phyloP scores from a whole-genome alignment of 2,113 vertebrate species.

The Tachysurus fulvidraco region DNA sequence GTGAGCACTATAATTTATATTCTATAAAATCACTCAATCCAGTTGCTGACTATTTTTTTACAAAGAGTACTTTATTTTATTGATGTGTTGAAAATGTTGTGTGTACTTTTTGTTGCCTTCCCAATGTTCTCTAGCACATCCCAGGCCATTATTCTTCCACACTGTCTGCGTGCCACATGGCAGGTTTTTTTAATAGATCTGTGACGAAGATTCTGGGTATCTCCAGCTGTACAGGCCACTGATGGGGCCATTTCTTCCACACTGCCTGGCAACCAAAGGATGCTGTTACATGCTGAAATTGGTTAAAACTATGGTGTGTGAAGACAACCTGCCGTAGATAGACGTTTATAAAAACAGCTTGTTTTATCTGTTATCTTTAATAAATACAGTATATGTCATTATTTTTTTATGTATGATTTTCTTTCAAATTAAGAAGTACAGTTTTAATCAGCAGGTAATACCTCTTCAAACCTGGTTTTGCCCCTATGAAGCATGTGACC shows the following conservation, averaged over 20 bases:
- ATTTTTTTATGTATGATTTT: background rate
- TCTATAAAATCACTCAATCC: background rate
- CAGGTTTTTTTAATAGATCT: constrained; percentile 65
- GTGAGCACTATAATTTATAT: too few species aligned
- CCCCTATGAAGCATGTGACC: background rate
- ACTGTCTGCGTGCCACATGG: constrained; percentile 57
- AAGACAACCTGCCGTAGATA: constrained; percentile 36
- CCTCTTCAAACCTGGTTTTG: background rate
- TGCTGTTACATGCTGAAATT: constrained; percentile 64
- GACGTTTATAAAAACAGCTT: background rate
- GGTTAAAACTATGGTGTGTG: constrained; percentile 61
- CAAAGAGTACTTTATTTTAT: background rate
- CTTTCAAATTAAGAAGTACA: background rate
- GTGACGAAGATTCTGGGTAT: constrained; percentile 67
- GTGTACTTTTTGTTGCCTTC: constrained; percentile 36
- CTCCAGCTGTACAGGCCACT: constrained; percentile 58
- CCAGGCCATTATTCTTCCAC: constrained; percentile 44
- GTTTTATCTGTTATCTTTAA: background rate
- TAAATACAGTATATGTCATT: background rate
- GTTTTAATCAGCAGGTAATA: background rate
- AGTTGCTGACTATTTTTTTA: background rate
- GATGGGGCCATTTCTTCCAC: constrained; percentile 54
- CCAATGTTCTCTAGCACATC: constrained; percentile 60
- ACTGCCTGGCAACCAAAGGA: constrained; percentile 57
- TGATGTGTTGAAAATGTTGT: background rate